These are phyloP conservation scores for Argyrosomus japonicus DNA, from an alignment of 2,113 vertebrate species.

Conservation along the genomic window DNA sequence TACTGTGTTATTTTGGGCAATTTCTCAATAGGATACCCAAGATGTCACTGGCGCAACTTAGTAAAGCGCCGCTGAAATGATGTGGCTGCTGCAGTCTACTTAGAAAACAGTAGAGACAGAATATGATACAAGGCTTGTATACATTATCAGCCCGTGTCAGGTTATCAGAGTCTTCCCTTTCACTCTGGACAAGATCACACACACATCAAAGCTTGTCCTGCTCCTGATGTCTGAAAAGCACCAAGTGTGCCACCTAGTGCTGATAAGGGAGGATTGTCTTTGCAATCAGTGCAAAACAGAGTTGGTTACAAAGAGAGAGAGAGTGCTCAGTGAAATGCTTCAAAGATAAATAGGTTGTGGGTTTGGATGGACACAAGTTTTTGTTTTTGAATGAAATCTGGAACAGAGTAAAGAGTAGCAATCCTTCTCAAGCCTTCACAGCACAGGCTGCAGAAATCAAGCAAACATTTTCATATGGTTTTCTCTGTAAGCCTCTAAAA, in stretches of 20 bases:
- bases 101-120: conserved; percentile 5
- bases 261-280: background rate
- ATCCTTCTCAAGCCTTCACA: background rate
- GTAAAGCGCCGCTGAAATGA: conserved; percentile 18
- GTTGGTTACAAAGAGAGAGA: background rate
- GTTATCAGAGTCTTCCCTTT: conserved; percentile 47
- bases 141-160: conserved; percentile 46
- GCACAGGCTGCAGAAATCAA: background rate
- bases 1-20: background rate
- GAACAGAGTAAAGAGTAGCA: background rate
- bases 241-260: conserved; percentile 71
- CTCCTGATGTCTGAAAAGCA: conserved; percentile 11
- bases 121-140: conserved; percentile 25
- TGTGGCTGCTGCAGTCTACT: background rate
- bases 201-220: conserved; percentile 37
- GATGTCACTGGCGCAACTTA: background rate
- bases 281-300: background rate
- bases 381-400: background rate
- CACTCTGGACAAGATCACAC: conserved; percentile 54
- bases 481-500: conserved; percentile 14
- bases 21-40: background rate
- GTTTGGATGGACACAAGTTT: background rate
- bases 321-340: background rate
- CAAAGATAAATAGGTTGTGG: background rate
- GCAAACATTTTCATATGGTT: background rate